A percentile compares a stretch with the other conserved stretches of the same genome.
Conservation (phyloP, 2,797 vertebrate genomes). For the Pipistrellus kuhlii region DNA sequence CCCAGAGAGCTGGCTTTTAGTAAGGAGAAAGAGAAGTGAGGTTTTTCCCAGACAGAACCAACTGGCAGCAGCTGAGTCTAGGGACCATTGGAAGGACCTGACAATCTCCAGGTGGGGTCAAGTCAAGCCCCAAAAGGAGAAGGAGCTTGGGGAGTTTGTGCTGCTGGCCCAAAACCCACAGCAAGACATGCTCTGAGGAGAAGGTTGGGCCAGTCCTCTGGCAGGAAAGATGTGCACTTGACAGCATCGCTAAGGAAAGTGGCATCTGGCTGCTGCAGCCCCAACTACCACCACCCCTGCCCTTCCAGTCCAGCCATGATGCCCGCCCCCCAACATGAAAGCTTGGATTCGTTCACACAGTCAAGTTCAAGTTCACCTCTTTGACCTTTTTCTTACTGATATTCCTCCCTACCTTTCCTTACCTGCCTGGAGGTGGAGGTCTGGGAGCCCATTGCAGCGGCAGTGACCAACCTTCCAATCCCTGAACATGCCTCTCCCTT, state of each 20-base stretch:
- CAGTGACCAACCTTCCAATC: conserved; percentile 96
- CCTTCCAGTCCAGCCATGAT: conserved; percentile 88
- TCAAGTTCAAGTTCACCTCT: conserved; percentile 89
- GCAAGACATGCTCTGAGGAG: conserved; percentile 94
- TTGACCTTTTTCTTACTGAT: conserved; percentile 91
- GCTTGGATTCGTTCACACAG: conserved; percentile 94
- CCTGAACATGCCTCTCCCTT: conserved; percentile 96
- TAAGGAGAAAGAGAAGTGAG: neutral
- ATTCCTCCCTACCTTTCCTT: conserved; percentile 98
- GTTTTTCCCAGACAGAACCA: neutral
- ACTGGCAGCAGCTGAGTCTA: neutral
- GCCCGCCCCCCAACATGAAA: conserved; percentile 90
- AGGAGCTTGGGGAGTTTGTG: conserved; percentile 95
- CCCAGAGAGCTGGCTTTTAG: neutral
- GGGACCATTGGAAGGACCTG: neutral
- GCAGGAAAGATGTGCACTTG: conserved; percentile 90
- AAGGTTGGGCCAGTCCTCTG: conserved; percentile 71
- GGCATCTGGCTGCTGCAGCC: conserved; percentile 88
- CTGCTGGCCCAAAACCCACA: conserved; percentile 94
- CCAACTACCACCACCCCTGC: conserved; percentile 84
- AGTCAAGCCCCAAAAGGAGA: conserved; percentile 94
- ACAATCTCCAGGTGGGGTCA: conserved; percentile 88
- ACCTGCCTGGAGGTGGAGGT: conserved; percentile 94
- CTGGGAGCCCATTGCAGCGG: conserved; percentile 94
- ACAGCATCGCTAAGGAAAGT: conserved; percentile 91